phyloP scores from a whole-genome alignment of 2,888 invertebrate species.

The Lydus trimaculatus region DNA sequence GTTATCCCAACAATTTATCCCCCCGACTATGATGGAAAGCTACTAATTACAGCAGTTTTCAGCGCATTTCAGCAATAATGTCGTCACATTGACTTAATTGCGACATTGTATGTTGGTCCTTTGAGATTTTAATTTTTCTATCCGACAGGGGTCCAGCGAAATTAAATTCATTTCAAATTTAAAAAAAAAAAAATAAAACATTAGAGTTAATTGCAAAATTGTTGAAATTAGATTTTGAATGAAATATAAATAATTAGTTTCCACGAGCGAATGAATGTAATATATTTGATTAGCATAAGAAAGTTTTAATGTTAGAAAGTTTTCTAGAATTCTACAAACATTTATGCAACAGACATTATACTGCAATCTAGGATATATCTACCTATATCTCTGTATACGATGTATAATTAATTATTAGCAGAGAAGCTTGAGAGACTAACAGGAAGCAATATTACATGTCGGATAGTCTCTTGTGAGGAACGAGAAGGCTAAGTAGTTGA shows the following conservation, averaged over 20 bases:
- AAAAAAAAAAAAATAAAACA: too few relatives aligned
- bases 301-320: background rate
- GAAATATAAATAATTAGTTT: background rate
- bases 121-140: background rate
- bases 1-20: background rate
- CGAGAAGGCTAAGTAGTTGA: background rate
- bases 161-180: background rate
- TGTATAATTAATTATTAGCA: slow-evolving; percentile 28
- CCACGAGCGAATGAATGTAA: background rate
- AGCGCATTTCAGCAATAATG: slow-evolving; percentile 20
- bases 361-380: slow-evolving; percentile 39
- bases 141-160: background rate
- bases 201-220: background rate
- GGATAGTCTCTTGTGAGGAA: slow-evolving; percentile 11
- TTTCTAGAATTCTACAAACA: background rate
- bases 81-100: slow-evolving; percentile 31
- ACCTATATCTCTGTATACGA: slow-evolving; percentile 29
- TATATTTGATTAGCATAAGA: background rate
- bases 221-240: background rate
- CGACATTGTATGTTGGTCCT: slow-evolving; percentile 21
- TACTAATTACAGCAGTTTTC: slow-evolving; percentile 28
- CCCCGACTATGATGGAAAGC: slow-evolving; percentile 13
- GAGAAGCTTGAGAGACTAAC: slow-evolving; percentile 31
- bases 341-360: background rate
- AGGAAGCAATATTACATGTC: slow-evolving; percentile 23